Evolutionary conservation across 1,140 invertebrate genomes (phyloP).

Genomic region (Metaphire vulgaris): DNA sequence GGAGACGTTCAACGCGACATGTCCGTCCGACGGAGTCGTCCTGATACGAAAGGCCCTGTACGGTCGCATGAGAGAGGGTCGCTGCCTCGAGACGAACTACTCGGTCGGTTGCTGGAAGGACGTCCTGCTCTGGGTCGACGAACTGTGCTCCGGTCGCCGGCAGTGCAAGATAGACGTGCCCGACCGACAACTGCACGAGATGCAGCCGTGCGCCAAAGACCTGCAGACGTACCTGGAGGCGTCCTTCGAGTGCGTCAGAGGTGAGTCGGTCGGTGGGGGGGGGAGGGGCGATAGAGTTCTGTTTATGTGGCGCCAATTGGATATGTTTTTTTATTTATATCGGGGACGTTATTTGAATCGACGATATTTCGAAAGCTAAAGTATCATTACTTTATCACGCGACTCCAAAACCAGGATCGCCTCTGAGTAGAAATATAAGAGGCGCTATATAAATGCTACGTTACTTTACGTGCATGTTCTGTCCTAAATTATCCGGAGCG

Average conservation of each 20-base stretch:
- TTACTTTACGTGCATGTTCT: too few species aligned
- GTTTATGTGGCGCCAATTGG: too few species aligned
- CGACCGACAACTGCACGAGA: slow-evolving; percentile 1
- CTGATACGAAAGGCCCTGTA: slow-evolving; percentile 24
- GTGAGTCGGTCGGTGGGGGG: too few species aligned
- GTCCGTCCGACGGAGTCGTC: neutral
- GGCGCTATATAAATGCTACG: too few species aligned
- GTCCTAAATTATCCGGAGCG: too few species aligned
- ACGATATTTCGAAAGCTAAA: too few species aligned
- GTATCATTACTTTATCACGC: too few species aligned
- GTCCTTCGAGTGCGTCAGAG: slow-evolving; percentile 20
- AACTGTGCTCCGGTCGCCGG: slow-evolving; percentile 16
- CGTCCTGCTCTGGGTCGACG: slow-evolving; percentile 23
- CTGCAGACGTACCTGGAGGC: slow-evolving; percentile 23
- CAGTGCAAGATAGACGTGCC: slow-evolving; percentile 10
- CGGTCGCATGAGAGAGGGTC: slow-evolving; percentile 21
- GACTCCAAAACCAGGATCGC: too few species aligned
- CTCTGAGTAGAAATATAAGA: too few species aligned
- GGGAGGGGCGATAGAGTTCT: too few species aligned
- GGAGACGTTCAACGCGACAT: slow-evolving; percentile 8
- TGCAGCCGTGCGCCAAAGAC: slow-evolving; percentile 26
- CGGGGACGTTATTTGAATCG: too few species aligned
- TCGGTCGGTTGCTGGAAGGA: slow-evolving; percentile 23
- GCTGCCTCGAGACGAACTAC: slow-evolving; percentile 17
- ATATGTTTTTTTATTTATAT: too few species aligned